Evolutionary conservation across 2,797 vertebrate species (phyloP), one percentile per base, ranked within the genome.

Genomic region (Karalla daura): DNA sequence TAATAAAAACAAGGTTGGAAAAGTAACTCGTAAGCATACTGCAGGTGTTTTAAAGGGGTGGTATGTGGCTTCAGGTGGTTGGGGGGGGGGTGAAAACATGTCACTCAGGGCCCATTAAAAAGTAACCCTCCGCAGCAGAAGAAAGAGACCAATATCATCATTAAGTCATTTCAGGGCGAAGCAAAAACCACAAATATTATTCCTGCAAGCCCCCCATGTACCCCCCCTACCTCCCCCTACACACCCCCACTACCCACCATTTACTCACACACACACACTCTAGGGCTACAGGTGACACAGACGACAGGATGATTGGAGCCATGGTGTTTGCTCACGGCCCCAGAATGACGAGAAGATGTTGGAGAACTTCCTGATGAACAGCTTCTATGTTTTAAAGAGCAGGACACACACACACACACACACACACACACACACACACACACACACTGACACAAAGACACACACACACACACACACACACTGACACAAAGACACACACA

Each of bases 151-250:
- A 65, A 79, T 88, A 89, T 92, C 83, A 93, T 92, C 88, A 93
- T 93, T 89, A 91, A 92, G 90, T 91, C 88, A 90, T 91, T 90
- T 90, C 15, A 37, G 82, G 80, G 81, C 59, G 67, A 82, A 88
- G 85, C 69, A 59, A 92, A 92, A 90, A 87, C 78, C 85, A 41
- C 87, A 92, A 91, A 93, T 92, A 92, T 92, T 93, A 92, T 93
- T 93, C 71, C 87, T 91, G 43, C 78, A 36, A n/a, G n/a, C 11
- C 62, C 58, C 58, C 46, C 37, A n/a, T n/a, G n/a, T n/a, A n/a
- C 54, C 35, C 11, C 62, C 58, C 59, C 47, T 35, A 40, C 43
- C 63, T 25, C 51, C 32, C 25, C 27, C 37, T 55, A 28, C 3
- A 64, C 60, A 75, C 68, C 70, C 49, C 52, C 3, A 14, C 51